Base-by-base conservation (phyloP, 2,888 invertebrate genomes). In the Metellina segmentata region DNA sequence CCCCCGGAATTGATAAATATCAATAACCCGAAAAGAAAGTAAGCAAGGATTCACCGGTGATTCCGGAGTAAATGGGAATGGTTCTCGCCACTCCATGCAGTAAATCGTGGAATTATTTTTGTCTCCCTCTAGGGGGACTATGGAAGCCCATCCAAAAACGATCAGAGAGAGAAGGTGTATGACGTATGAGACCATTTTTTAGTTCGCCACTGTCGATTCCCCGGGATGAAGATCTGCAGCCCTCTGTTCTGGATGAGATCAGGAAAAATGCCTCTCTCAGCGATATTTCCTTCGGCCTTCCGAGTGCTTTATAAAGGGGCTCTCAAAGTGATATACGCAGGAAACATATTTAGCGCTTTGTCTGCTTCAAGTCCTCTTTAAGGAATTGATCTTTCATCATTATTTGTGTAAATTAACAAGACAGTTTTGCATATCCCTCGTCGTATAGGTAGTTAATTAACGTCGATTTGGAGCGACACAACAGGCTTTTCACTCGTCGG, bases 81-180 rank as follows among this genome's bases (percentile, higher is more conserved):
- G 34, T 53, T 6, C 79, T 16, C 20, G 51, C 75, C 71, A 74
- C 49, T 13, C 72, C 75, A 75, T 9, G 85, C 85, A 85, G 74
- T 85, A 85, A 85, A 85, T 85, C 85, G 85, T 16, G 61, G 85
- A 85, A 85, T 85, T 85, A 75, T 75, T 85, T 85, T 72, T 74
- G 85, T 85, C 75, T 85, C 20, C 48, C 85, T 61, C 71, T 11
- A 75, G 75, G 85, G 34, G 7, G 53, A n/a, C 71, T 11, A 61
- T 5, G 19, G 71, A 16, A 16, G 16, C 61, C 72, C 53, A 16
- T 61, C 61, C 52, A n/a, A 85, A 85, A 85, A 75, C 20, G 7
- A 61, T 51, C n/a, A 19, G 53, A 61, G 53, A 75, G 75, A 52
- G 53, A 85, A 75, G 75, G 49, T 71, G 71, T 69, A 85, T 85